A percentile compares a stretch with the other conserved stretches of the same genome.
Evolutionary conservation across 2,888 invertebrate genomes (phyloP).

Genomic region (Pyrrhia umbra): DNA sequence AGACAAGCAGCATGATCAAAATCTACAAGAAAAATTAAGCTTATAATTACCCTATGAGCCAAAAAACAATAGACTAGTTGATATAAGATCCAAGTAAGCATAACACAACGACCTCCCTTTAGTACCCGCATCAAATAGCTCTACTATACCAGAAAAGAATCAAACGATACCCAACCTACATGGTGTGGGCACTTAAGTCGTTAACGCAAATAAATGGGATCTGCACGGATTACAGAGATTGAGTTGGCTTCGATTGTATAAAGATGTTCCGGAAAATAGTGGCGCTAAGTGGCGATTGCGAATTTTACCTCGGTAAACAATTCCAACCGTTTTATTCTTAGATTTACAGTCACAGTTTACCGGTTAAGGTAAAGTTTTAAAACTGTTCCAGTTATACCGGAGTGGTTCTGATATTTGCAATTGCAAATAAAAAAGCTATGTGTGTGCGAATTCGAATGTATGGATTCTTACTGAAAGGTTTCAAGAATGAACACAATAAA

Average conservation of each 20-base stretch:
- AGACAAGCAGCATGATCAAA: too few relatives aligned
- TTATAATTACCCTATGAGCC: not conserved
- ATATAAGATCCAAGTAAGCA: not conserved
- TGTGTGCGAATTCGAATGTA: too few relatives aligned
- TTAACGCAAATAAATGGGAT: constrained; percentile 54
- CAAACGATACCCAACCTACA: constrained; percentile 5
- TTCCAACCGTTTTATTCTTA: not conserved
- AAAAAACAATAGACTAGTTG: not conserved
- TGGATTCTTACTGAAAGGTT: too few relatives aligned
- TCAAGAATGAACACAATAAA: too few relatives aligned
- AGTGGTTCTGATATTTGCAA: not conserved
- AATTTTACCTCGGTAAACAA: constrained; percentile 22
- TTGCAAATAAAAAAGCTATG: too few relatives aligned
- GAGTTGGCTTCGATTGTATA: constrained; percentile 47
- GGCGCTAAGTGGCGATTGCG: constrained; percentile 33
- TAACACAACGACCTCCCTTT: not conserved
- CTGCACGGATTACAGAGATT: constrained; percentile 46
- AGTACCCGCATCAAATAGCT: not conserved
- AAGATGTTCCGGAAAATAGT: constrained; percentile 50
- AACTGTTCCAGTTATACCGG: constrained; percentile 2
- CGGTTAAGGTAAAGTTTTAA: constrained; percentile 3
- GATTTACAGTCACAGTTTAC: constrained; percentile 10
- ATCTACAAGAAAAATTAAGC: not conserved
- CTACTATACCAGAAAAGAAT: constrained; percentile 14
- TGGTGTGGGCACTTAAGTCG: constrained; percentile 37